These are phyloP conservation scores for Enteromius radiatus DNA, from an alignment of 2,797 vertebrate genomes.

Conservation along the genomic window DNA sequence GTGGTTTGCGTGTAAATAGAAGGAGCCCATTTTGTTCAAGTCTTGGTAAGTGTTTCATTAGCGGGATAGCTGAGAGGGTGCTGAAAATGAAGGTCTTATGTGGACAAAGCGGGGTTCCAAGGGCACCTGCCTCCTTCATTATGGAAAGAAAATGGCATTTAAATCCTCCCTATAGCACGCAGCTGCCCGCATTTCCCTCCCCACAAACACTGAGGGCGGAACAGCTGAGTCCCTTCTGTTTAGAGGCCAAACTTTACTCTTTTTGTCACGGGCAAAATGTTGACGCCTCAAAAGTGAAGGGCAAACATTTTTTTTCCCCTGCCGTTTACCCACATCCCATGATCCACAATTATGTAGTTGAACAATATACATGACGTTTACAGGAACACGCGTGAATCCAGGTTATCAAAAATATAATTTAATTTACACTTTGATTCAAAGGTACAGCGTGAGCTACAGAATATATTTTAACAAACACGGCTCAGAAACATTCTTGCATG, in stretches of 20 bases:
- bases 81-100: conserved; percentile 73
- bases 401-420: conserved; percentile 65
- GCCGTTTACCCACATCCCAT: conserved; percentile 21
- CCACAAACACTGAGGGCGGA: conserved; percentile 53
- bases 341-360: not conserved
- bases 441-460: conserved; percentile 49
- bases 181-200: conserved; percentile 60
- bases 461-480: conserved; percentile 54
- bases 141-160: conserved; percentile 74
- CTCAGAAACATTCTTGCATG: conserved; percentile 52
- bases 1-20: conserved; percentile 61
- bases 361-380: not conserved
- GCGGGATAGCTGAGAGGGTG: conserved; percentile 61
- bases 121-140: conserved; percentile 83
- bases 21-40: conserved; percentile 59
- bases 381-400: conserved; percentile 19
- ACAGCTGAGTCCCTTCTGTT: conserved; percentile 58
- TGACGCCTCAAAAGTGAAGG: conserved; percentile 50
- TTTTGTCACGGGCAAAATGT: conserved; percentile 55
- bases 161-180: conserved; percentile 63
- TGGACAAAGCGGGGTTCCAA: conserved; percentile 77
- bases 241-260: conserved; percentile 50
- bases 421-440: conserved; percentile 55
- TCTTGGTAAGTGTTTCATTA: conserved; percentile 67
- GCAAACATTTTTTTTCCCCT: conserved; percentile 24